Percentiles rank a stretch among this genome's conserved stretches.
phyloP scores from a whole-genome alignment of 2,888 invertebrate species.

The Dolomedes plantarius region DNA sequence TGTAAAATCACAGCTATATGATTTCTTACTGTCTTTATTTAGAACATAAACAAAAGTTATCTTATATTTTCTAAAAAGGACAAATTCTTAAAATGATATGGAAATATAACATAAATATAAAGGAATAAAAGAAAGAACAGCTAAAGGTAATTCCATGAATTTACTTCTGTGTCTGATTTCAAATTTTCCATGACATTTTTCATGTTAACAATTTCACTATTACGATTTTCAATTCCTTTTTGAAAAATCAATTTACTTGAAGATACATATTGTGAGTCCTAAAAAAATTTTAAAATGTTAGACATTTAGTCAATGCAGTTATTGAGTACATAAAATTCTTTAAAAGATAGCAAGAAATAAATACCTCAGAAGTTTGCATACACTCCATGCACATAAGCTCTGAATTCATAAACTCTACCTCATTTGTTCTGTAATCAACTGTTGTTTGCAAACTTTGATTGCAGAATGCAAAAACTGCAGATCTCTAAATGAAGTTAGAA shows the following conservation, averaged over 20 bases:
- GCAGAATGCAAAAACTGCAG: not conserved
- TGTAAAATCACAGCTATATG: too few relatives aligned
- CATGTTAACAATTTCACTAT: not conserved
- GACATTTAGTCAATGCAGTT: too few relatives aligned
- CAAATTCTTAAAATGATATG: too few relatives aligned
- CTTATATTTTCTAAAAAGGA: too few relatives aligned
- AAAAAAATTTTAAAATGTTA: too few relatives aligned
- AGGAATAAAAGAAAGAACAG: not conserved
- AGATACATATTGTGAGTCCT: conserved; percentile 6
- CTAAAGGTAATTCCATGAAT: not conserved
- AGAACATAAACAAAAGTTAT: too few relatives aligned
- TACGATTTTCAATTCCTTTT: conserved; percentile 25
- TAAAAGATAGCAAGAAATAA: not conserved
- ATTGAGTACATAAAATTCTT: too few relatives aligned
- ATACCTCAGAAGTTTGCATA: conserved; percentile 30
- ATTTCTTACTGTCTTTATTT: too few relatives aligned
- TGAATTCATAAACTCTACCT: conserved; percentile 14
- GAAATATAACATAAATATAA: too few relatives aligned
- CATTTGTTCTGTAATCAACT: not conserved
- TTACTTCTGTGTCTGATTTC: conserved; percentile 23
- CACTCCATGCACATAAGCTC: conserved; percentile 18
- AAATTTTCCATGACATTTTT: conserved; percentile 6
- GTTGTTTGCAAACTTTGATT: not conserved
- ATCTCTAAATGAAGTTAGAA: not conserved
- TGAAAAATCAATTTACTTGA: conserved; percentile 7